A percentile compares a stretch with the other conserved stretches of the same genome.
Conservation (phyloP, 2,113 vertebrate genomes). For the Pelvicachromis taeniatus region DNA sequence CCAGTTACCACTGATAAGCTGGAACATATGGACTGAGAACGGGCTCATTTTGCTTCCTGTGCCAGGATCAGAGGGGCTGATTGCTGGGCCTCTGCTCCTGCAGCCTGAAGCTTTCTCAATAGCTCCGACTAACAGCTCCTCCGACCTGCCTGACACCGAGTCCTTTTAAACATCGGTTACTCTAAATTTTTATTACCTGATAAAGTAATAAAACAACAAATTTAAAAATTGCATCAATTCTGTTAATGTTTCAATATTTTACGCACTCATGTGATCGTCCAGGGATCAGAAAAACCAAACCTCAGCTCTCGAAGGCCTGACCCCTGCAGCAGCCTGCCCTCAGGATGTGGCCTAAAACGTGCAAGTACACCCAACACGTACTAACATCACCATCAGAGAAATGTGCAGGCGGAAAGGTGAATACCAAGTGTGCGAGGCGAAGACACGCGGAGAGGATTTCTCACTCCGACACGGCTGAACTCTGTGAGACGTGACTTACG, state of each 20-base stretch:
- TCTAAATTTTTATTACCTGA: not conserved
- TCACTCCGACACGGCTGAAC: not conserved
- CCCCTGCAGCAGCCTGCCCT: not conserved
- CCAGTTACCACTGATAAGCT: not conserved
- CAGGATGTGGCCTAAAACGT: rapidly evolving
- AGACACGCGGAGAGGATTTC: not conserved
- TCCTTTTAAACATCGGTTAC: not conserved
- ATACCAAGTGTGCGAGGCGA: not conserved
- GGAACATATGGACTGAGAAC: not conserved
- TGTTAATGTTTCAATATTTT: not conserved
- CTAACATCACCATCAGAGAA: rapidly evolving
- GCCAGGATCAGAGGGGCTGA: not conserved
- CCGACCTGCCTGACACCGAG: not conserved
- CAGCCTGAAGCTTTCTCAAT: rapidly evolving
- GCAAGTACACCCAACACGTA: rapidly evolving
- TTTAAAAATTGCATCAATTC: not conserved
- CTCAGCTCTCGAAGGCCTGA: rapidly evolving
- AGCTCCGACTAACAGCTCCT: rapidly evolving
- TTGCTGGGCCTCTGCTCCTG: rapidly evolving
- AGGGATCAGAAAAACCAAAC: not conserved
- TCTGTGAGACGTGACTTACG: not conserved
- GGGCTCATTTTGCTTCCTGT: not conserved
- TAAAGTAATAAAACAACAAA: rapidly evolving
- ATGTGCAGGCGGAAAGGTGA: not conserved
- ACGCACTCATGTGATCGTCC: rapidly evolving